Percentiles rank a stretch among this genome's conserved stretches.
phyloP scores from a whole-genome alignment of 2,888 invertebrate genomes.

The Barypeithes pellucidus region DNA sequence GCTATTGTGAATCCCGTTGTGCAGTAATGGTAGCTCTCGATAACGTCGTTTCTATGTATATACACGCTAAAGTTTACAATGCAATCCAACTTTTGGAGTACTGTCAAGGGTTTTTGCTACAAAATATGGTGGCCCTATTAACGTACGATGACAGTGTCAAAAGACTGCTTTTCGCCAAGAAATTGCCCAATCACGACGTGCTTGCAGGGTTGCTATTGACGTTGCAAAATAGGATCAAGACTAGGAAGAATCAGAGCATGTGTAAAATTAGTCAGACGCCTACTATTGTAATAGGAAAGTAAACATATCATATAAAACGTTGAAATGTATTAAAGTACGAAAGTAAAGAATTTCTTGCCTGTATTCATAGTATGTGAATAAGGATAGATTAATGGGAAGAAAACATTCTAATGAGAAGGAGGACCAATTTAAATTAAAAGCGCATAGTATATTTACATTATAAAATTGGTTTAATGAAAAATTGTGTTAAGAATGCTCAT shows the following conservation, averaged over 20 bases:
- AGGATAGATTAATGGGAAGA: not conserved
- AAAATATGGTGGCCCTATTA: conserved; percentile 94
- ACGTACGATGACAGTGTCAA: conserved; percentile 94
- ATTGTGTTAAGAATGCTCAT: too few species aligned
- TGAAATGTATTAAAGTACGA: not conserved
- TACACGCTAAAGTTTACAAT: conserved; percentile 94
- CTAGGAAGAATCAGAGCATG: conserved; percentile 69
- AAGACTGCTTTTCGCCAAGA: conserved; percentile 89
- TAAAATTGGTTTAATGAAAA: too few species aligned
- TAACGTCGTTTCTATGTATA: conserved; percentile 93
- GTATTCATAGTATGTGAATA: too few species aligned
- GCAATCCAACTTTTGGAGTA: conserved; percentile 90
- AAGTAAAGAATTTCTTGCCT: not conserved
- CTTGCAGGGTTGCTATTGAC: conserved; percentile 86
- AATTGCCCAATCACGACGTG: conserved; percentile 92
- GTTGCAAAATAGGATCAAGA: conserved; percentile 86
- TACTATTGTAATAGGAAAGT: conserved; percentile 4
- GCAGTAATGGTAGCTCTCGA: conserved; percentile 89
- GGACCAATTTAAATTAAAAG: too few species aligned
- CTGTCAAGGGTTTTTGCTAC: conserved; percentile 91
- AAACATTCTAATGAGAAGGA: not conserved
- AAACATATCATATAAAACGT: not conserved
- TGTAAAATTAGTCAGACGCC: conserved; percentile 37
- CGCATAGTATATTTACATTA: too few species aligned
- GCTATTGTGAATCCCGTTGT: conserved; percentile 90